Evolutionary conservation across 2,797 vertebrate genomes (phyloP), one percentile per base, ranked within the genome.

Genomic region (Brachymystax lenok): DNA sequence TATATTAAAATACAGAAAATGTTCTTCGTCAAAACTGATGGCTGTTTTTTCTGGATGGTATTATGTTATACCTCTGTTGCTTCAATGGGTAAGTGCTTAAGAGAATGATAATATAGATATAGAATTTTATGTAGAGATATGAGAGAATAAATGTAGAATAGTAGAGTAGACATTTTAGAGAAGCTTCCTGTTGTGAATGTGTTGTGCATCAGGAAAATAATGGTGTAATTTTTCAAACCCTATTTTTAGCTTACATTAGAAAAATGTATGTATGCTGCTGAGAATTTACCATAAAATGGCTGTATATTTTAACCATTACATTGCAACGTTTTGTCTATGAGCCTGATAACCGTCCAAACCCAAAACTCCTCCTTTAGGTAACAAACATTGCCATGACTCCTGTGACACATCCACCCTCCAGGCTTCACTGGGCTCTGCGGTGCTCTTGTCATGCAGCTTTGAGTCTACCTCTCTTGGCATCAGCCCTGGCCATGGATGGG

Each of bases 401-500:
- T 88, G 85, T 72, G 69, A 2, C 4, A 66, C 2, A 1, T 12
- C 40, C 12, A 75, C 46, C 17, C 3, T 83, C 12, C 70, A 4
- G 2, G 35, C 72, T 19, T 13, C 1, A 35, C 70, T 80, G 52
- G 76, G 80, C 27, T 81, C 88, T 12, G 40, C 69, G 1, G 76
- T 83, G 4, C 72, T 80, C 6, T 77, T 88, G 6, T 80, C 85
- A 12, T 89, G 86, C 56, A 3, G 17, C 46, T 73, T 84, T 67
- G 5, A 16, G 30, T 35, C 33, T 10, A 77, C 28, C 17, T 19
- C 50, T n/a, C 14, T 50, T 0, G 59, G 19, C 0, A 27, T 0
- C 0, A 33, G 13, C 12, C 7, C 52, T 28, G 67, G 67, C 30
- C 17, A 68, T 1, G 1, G 24, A 1, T 50, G 3, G 17, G 85